Evolutionary conservation across 2,888 invertebrate genomes (phyloP), one percentile per base, ranked within the genome.

Genomic region (Agriopis aurantiaria): DNA sequence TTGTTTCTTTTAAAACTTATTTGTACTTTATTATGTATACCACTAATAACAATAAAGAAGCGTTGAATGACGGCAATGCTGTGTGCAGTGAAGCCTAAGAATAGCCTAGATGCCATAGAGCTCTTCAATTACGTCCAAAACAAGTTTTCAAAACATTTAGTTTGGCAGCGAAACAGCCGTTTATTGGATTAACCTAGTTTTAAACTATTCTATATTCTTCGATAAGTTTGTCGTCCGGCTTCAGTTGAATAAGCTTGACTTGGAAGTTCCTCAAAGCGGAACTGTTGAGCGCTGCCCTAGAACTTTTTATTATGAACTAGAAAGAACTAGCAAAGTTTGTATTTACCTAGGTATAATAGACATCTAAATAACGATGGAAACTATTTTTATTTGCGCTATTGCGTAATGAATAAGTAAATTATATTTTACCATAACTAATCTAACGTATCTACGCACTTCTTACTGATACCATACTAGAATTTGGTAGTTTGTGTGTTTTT

Each of bases 201-300:
- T 63, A 45, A 33, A 65, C 49, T 66, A 65, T 71, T 68, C 40
- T 61, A 62, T 67, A 68, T 68, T 75, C 70, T 72, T 72, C 60
- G 33, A 52, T 23, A 71, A 75, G 75, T 71, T 70, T 48, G 71
- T 71, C 65, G 69, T 69, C 56, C 57, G 77, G 77, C 64, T 73
- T 76, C 75, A 79, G 80, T 74, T 78, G 75, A 75, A 66, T 75
- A 78, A 80, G 77, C 79, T 72, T 73, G 75, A 74, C 79, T 73
- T 73, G 57, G 71, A 78, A 84, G 78, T 85, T 83, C 78, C 68
- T 74, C 73, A 77, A 83, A 85, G 84, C 81, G 79, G 81, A 85
- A 80, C 81, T 79, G 80, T 81, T 80, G 76, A 80, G 74, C 71
- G 80, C 77, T 72, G 69, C 68, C 33, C 79, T 69, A 71, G 74